phyloP scores from a whole-genome alignment of 92 coral and sea anemone genomes.

The Siderastrea radians region DNA sequence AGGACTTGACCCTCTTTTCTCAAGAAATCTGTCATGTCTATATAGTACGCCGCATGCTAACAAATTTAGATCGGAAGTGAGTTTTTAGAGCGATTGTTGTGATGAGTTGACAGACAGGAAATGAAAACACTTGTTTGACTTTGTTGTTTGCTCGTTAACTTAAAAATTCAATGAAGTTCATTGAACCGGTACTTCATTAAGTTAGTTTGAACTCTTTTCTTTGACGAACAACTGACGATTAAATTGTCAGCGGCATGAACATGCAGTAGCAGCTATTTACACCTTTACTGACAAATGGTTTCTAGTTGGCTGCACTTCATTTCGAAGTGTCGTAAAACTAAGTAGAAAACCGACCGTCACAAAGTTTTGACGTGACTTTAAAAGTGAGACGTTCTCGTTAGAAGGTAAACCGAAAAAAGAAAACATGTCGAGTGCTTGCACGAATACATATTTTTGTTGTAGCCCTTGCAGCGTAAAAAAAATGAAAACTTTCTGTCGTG shows the following conservation, averaged over 20 bases:
- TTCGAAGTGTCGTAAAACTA: too few relatives aligned
- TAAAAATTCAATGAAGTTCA: neutral
- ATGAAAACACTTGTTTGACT: conserved; percentile 25
- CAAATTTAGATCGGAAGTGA: conserved; percentile 2
- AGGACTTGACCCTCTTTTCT: neutral
- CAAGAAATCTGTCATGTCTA: neutral
- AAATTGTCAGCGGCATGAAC: neutral
- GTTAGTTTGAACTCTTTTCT: neutral
- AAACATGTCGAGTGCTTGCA: too few relatives aligned
- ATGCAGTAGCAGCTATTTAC: neutral
- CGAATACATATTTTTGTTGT: too few relatives aligned
- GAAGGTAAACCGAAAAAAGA: too few relatives aligned
- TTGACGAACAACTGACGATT: neutral
- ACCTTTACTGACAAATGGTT: too few relatives aligned
- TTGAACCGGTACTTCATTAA: neutral
- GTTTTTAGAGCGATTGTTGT: conserved; percentile 3
- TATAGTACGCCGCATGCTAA: neutral
- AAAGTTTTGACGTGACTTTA: too few relatives aligned
- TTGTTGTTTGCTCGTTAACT: conserved; percentile 14
- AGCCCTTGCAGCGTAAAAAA: too few relatives aligned
- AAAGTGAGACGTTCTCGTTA: too few relatives aligned
- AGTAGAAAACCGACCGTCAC: too few relatives aligned
- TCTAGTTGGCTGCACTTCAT: too few relatives aligned
- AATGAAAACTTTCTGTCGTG: too few relatives aligned
- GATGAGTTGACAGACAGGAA: neutral